Evolutionary conservation across 2,797 vertebrate genomes (phyloP).

Genomic region (Silurus aristotelis): DNA sequence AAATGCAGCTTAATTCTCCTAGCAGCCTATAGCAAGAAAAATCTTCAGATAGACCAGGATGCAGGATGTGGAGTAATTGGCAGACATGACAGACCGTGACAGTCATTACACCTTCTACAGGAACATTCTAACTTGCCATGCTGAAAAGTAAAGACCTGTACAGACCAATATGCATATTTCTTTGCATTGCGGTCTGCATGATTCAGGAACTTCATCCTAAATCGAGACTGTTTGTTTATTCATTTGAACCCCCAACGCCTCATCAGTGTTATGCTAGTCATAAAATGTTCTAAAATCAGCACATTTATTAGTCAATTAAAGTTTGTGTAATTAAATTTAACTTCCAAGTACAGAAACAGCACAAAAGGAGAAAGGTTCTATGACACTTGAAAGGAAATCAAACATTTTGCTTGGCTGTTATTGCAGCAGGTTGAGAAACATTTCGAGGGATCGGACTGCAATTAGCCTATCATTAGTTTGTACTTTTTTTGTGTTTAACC

Average conservation of each 20-base stretch:
- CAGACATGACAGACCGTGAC: slow-evolving; percentile 1
- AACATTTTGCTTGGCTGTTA: background rate
- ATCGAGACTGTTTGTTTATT: background rate
- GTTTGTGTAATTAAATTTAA: background rate
- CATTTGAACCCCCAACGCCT: slow-evolving; percentile 41
- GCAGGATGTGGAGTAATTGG: background rate
- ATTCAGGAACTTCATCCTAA: too few species aligned
- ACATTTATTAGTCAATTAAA: background rate
- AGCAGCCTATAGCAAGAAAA: slow-evolving; percentile 12
- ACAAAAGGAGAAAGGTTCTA: background rate
- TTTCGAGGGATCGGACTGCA: slow-evolving; percentile 38
- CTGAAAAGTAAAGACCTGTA: background rate
- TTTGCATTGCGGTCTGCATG: background rate
- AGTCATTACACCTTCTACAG: background rate
- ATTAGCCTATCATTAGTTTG: slow-evolving; percentile 39
- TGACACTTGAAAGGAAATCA: background rate
- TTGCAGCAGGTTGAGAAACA: background rate
- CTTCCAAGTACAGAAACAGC: background rate
- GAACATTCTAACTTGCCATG: background rate
- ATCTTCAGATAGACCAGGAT: slow-evolving; percentile 17
- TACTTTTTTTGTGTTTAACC: background rate
- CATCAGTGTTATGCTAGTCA: slow-evolving; percentile 12
- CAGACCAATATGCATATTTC: background rate
- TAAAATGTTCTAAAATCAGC: background rate
- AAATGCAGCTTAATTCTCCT: slow-evolving; percentile 15